phyloP scores from a whole-genome alignment of 1,140 invertebrate species.

The Lamellibrachia luymesi region DNA sequence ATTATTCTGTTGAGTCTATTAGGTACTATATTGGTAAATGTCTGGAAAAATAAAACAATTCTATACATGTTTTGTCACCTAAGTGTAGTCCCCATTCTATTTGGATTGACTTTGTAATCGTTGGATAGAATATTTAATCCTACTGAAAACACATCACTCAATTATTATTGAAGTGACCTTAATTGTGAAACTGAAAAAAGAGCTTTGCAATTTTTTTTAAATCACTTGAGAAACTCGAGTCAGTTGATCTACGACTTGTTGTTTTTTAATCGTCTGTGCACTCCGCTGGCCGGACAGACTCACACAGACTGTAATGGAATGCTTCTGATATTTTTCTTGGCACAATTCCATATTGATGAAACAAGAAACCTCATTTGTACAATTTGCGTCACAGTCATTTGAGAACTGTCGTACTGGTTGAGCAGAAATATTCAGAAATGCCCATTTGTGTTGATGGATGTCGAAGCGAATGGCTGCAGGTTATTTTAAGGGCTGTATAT shows the following conservation, averaged over 20 bases:
- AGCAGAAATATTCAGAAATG: neutral
- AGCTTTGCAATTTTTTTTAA: neutral
- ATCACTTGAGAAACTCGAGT: neutral
- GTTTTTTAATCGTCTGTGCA: neutral
- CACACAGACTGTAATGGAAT: neutral
- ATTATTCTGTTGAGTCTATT: too few relatives aligned
- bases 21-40: too few relatives aligned
- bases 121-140: neutral
- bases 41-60: too few relatives aligned
- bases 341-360: neutral
- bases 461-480: neutral
- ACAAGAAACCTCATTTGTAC: slow-evolving; percentile 1
- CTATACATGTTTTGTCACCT: too few relatives aligned
- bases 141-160: neutral
- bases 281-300: neutral
- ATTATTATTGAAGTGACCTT: neutral
- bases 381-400: neutral
- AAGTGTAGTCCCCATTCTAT: too few relatives aligned
- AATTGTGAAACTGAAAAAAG: neutral
- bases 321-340: neutral
- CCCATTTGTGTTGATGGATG: neutral
- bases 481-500: neutral
- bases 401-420: neutral
- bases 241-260: neutral
- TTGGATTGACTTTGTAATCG: neutral